Conservation (phyloP, 2,797 vertebrate genomes). For the Pangasius krempfi region DNA sequence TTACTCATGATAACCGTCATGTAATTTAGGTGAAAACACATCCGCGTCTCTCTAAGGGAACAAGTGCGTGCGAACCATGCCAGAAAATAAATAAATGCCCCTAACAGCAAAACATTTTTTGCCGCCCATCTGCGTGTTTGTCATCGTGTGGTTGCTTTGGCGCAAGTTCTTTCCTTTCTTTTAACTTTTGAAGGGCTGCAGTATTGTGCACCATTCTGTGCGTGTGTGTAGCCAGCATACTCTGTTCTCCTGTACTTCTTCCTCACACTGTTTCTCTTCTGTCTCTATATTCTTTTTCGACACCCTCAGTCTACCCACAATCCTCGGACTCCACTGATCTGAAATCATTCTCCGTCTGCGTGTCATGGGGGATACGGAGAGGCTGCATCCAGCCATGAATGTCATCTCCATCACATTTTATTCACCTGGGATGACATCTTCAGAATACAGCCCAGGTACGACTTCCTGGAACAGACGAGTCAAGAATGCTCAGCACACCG, state of each 20-base stretch:
- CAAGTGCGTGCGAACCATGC: background rate
- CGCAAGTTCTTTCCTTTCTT: background rate
- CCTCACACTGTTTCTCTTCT: background rate
- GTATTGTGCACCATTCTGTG: background rate
- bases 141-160: background rate
- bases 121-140: background rate
- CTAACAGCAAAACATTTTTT: background rate
- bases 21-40: background rate
- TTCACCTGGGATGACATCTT: background rate
- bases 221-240: background rate
- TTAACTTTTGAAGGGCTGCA: background rate
- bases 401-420: background rate
- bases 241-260: background rate
- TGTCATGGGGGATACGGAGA: background rate
- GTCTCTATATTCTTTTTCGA: background rate
- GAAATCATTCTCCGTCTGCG: background rate
- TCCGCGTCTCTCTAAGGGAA: background rate
- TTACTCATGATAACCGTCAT: background rate
- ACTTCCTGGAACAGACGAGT: background rate
- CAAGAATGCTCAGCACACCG: background rate
- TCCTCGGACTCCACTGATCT: background rate
- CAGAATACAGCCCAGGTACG: background rate
- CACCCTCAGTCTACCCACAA: background rate
- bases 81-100: background rate
- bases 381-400: background rate